Evolutionary conservation across 2,797 vertebrate genomes (phyloP).

Genomic region (Sibirionetta formosa): DNA sequence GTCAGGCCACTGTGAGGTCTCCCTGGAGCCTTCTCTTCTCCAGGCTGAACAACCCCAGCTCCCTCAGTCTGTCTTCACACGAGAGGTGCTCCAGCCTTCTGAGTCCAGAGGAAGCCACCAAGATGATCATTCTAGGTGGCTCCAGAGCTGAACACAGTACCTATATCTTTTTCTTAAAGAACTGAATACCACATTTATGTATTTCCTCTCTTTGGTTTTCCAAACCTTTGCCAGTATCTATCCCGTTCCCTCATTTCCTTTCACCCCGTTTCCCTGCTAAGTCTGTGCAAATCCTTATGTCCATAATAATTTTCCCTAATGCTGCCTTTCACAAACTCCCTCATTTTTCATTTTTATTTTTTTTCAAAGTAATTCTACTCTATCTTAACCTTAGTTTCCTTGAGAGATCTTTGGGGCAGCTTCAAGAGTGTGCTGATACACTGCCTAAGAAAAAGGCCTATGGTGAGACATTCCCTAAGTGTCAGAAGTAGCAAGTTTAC

Average conservation of each 20-base stretch:
- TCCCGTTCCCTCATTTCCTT: not conserved
- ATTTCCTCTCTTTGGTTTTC: not conserved
- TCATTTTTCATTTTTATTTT: too few species aligned
- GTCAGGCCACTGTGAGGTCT: too few species aligned
- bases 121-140: too few species aligned
- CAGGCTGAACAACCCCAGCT: too few species aligned
- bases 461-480: not conserved
- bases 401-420: not conserved
- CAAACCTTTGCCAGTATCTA: not conserved
- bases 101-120: too few species aligned
- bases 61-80: too few species aligned
- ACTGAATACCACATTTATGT: not conserved
- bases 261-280: not conserved
- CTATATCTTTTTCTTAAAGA: not conserved
- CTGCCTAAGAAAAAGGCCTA: not conserved
- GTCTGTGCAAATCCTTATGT: not conserved
- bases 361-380: not conserved
- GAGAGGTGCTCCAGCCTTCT: too few species aligned
- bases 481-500: not conserved
- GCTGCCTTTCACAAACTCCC: not conserved
- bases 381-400: not conserved
- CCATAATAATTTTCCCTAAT: rapidly evolving
- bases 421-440: not conserved
- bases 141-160: too few species aligned
- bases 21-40: too few species aligned